These are phyloP conservation scores for Lithobates pipiens DNA, from an alignment of 2,797 vertebrate species.

Conservation along the genomic window DNA sequence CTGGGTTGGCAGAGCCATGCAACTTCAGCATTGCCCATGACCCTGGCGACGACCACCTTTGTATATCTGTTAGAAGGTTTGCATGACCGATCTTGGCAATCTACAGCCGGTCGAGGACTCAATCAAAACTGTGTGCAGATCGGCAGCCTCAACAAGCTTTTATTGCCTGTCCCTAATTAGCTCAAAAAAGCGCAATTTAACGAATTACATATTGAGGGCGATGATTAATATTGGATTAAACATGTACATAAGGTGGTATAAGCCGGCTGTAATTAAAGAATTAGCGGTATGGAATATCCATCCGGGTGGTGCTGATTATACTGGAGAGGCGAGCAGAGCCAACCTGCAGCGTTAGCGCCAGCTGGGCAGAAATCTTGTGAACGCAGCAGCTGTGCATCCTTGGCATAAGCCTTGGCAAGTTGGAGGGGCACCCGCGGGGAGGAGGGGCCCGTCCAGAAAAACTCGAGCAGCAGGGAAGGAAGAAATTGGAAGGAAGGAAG, in stretches of 20 bases:
- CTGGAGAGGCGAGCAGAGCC: not conserved
- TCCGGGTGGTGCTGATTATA: not conserved
- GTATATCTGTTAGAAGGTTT: no score
- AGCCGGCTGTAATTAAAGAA: constrained; percentile 13
- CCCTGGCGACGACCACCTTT: not conserved
- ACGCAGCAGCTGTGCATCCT: constrained; percentile 39
- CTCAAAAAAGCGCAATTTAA: not conserved
- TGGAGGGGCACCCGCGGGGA: constrained; percentile 23
- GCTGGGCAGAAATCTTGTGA: constrained; percentile 38
- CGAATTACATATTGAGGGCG: not conserved
- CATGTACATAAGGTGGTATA: constrained; percentile 7
- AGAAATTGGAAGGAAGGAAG: constrained; percentile 50
- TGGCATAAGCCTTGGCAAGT: constrained; percentile 37
- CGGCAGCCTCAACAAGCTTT: no score
- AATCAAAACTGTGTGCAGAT: no score
- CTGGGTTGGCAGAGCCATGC: no score
- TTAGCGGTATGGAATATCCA: not conserved
- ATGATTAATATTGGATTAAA: constrained; percentile 9
- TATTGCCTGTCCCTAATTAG: not conserved
- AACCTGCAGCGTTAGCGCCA: constrained; percentile 25
- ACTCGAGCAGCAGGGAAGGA: constrained; percentile 54
- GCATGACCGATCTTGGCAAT: no score
- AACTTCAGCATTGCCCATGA: no score
- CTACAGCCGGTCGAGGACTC: no score
- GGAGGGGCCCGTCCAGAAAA: constrained; percentile 9